These are phyloP conservation scores for Corythoichthys haematopterus DNA, from an alignment of 2,113 vertebrate genomes.

Conservation along the genomic window DNA sequence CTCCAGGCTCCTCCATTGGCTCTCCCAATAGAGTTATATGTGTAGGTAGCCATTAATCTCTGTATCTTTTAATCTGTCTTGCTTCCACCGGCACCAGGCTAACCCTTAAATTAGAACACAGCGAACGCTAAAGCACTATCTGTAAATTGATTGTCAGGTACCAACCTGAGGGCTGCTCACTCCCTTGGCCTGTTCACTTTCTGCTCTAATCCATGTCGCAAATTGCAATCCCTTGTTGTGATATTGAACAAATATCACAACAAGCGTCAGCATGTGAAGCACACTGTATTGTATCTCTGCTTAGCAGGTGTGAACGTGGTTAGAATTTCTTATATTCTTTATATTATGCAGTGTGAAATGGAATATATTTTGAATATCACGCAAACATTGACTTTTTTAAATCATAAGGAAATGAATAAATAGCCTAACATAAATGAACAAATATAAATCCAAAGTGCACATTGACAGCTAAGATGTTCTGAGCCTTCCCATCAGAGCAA, in stretches of 20 bases:
- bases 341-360: too few relatives aligned
- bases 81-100: slow-evolving; percentile 9
- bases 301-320: too few relatives aligned
- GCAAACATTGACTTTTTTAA: too few relatives aligned
- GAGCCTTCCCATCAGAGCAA: too few relatives aligned
- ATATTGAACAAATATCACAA: neutral
- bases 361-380: too few relatives aligned
- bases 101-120: slow-evolving; percentile 9
- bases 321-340: too few relatives aligned
- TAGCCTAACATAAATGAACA: too few relatives aligned
- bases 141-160: slow-evolving; percentile 12
- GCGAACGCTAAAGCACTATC: slow-evolving; percentile 23
- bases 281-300: neutral
- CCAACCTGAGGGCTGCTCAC: slow-evolving; percentile 35
- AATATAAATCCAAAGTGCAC: too few relatives aligned
- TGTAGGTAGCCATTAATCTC: slow-evolving; percentile 73
- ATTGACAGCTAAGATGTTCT: too few relatives aligned
- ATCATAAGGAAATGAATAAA: too few relatives aligned
- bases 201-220: slow-evolving; percentile 25
- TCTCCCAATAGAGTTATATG: slow-evolving; percentile 95
- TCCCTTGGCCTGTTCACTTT: slow-evolving; percentile 52
- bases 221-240: neutral
- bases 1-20: slow-evolving; percentile 92
- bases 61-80: slow-evolving; percentile 17
- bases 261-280: neutral